phyloP scores from a whole-genome alignment of 2,797 vertebrate genomes.

The Pagetopsis macropterus region DNA sequence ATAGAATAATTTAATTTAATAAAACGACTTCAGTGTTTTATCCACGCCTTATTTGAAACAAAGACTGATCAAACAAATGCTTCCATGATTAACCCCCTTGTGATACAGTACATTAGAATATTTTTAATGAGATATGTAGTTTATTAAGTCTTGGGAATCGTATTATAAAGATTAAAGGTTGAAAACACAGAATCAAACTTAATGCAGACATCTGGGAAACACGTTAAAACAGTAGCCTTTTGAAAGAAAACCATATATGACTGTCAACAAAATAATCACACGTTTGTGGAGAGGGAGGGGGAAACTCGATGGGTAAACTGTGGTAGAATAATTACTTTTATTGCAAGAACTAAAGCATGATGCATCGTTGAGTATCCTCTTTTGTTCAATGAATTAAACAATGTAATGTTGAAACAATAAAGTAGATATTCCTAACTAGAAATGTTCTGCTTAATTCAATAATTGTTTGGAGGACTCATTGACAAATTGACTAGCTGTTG shows the following conservation, averaged over 20 bases:
- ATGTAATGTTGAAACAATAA: constrained; percentile 1
- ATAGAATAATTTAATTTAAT: constrained; percentile 3
- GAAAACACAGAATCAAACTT: constrained; percentile 7
- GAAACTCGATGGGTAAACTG: background rate
- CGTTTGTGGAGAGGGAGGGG: background rate
- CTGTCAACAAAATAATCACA: background rate
- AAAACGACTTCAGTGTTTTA: constrained; percentile 1
- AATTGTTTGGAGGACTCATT: constrained; percentile 1
- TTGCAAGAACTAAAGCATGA: constrained; percentile 6
- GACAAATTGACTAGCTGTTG: constrained; percentile 20
- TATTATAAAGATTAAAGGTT: constrained; percentile 10
- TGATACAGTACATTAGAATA: constrained; percentile 7
- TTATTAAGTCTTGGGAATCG: constrained; percentile 5
- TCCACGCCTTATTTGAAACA: constrained; percentile 13
- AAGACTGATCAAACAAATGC: constrained; percentile 27
- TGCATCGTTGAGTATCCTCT: no score
- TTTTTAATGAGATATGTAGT: constrained; percentile 5
- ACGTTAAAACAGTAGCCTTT: background rate
- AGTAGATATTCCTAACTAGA: background rate
- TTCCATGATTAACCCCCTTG: constrained; percentile 20
- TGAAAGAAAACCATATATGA: constrained; percentile 3
- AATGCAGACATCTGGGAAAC: background rate
- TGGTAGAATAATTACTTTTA: background rate
- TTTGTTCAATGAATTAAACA: background rate
- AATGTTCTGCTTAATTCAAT: background rate